Evolutionary conservation across 1,140 invertebrate species (phyloP).

Genomic region (Drosophila azteca): DNA sequence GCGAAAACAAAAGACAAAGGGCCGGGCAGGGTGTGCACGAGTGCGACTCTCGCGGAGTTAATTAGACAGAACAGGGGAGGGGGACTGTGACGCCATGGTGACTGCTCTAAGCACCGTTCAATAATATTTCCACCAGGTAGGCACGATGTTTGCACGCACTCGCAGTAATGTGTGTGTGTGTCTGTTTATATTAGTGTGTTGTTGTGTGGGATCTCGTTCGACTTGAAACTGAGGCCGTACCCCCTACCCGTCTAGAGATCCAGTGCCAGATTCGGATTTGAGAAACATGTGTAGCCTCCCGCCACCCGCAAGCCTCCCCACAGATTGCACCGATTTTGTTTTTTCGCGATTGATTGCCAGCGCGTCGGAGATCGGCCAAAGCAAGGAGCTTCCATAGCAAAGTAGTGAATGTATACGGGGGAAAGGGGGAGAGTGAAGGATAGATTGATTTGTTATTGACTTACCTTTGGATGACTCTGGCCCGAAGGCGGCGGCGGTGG

Average conservation of each 20-base stretch:
- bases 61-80: neutral
- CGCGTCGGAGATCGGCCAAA: slow-evolving; percentile 11
- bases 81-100: neutral
- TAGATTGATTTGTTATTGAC: slow-evolving; percentile 52
- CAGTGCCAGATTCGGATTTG: no score
- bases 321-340: slow-evolving; percentile 7
- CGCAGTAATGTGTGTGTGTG: slow-evolving; percentile 9
- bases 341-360: slow-evolving; percentile 20
- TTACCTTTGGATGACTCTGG: slow-evolving; percentile 64
- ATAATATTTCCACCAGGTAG: slow-evolving; percentile 42
- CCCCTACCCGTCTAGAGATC: neutral
- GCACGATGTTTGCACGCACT: slow-evolving; percentile 14
- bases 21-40: no score
- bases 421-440: slow-evolving; percentile 6
- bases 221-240: slow-evolving; percentile 72
- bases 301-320: neutral
- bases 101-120: slow-evolving; percentile 32
- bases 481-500: slow-evolving; percentile 42
- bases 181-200: slow-evolving; percentile 17
- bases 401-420: neutral
- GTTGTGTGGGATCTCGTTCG: slow-evolving; percentile 61
- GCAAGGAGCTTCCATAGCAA: neutral
- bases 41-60: slow-evolving; percentile 17
- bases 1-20: slow-evolving; percentile 9
- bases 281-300: no score